A percentile compares a stretch with the other conserved stretches of the same genome.
These are phyloP conservation scores for Pantherophis alleghaniensis DNA, from an alignment of 2,797 vertebrate genomes.

Conservation along the genomic window DNA sequence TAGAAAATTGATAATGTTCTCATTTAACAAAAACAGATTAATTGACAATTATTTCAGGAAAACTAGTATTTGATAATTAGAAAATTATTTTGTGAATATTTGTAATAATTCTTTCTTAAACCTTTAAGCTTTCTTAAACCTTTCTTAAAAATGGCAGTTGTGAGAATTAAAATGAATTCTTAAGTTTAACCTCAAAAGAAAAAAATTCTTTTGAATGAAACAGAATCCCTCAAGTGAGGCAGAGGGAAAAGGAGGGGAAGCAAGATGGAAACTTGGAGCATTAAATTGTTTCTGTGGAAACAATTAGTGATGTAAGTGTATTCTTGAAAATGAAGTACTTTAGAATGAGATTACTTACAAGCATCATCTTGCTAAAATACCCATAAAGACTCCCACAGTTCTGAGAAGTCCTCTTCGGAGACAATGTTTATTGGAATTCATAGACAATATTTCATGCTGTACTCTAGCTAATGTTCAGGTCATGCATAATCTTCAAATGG, in stretches of 20 bases:
- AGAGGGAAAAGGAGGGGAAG: constrained; percentile 42
- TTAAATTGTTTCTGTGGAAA: constrained; percentile 74
- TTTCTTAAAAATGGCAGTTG: not conserved
- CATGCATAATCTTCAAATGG: constrained; percentile 53
- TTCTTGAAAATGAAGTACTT: constrained; percentile 68
- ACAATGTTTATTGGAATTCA: constrained; percentile 72
- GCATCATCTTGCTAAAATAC: constrained; percentile 68
- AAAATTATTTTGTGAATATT: not conserved
- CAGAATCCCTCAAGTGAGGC: constrained; percentile 38
- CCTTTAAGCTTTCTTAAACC: not conserved
- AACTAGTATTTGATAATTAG: not conserved
- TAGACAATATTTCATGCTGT: constrained; percentile 54
- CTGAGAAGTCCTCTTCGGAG: constrained; percentile 71
- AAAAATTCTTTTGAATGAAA: constrained; percentile 46
- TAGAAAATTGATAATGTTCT: not conserved
- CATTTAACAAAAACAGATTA: not conserved
- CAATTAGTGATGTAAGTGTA: constrained; percentile 75
- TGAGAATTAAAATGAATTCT: constrained; percentile 23
- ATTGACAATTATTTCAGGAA: not conserved
- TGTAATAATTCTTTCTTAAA: not conserved
- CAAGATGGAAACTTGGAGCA: constrained; percentile 61
- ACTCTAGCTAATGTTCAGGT: constrained; percentile 67
- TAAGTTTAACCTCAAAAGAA: constrained; percentile 5
- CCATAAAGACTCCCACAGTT: constrained; percentile 70
- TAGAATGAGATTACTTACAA: constrained; percentile 72